Evolutionary conservation across 2,888 invertebrate genomes (phyloP).

Genomic region (Aproaerema taeniolella): DNA sequence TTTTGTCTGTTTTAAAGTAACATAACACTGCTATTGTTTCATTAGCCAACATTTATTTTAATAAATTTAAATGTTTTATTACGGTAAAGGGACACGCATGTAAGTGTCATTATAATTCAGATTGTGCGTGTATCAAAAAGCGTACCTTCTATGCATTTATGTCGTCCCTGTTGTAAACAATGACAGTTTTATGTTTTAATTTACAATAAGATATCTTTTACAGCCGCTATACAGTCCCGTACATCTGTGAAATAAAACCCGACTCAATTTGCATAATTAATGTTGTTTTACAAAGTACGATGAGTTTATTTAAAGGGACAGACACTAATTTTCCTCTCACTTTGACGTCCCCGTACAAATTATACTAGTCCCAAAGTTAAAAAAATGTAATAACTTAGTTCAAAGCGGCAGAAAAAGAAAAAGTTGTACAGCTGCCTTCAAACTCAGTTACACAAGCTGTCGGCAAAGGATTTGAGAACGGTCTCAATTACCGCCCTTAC

Average conservation of each 20-base stretch:
- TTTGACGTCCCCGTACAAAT: conserved; percentile 28
- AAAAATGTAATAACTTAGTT: conserved; percentile 49
- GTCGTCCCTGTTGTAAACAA: conserved; percentile 10
- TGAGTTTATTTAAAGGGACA: conserved; percentile 28
- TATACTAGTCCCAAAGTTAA: conserved; percentile 32
- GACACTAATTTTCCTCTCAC: conserved; percentile 26
- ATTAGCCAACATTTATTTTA: too few relatives aligned
- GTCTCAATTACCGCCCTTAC: conserved; percentile 53
- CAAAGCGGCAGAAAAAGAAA: conserved; percentile 38
- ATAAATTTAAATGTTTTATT: too few relatives aligned
- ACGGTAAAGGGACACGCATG: too few relatives aligned
- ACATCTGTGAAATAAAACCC: conserved; percentile 15
- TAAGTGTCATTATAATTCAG: too few relatives aligned
- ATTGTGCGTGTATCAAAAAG: too few relatives aligned
- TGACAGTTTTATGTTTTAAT: conserved; percentile 10
- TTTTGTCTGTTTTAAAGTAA: too few relatives aligned
- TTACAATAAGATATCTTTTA: conserved; percentile 7
- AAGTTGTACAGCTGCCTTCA: conserved; percentile 45
- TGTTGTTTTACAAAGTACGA: conserved; percentile 20
- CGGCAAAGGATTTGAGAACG: conserved; percentile 52
- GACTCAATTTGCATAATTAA: conserved; percentile 20
- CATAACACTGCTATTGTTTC: too few relatives aligned
- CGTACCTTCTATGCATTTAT: conserved; percentile 4
- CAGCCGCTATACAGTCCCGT: conserved; percentile 3
- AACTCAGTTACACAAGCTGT: conserved; percentile 52